These are phyloP conservation scores for Synanthedon tipuliformis DNA, from an alignment of 2,888 invertebrate genomes.

Conservation along the genomic window DNA sequence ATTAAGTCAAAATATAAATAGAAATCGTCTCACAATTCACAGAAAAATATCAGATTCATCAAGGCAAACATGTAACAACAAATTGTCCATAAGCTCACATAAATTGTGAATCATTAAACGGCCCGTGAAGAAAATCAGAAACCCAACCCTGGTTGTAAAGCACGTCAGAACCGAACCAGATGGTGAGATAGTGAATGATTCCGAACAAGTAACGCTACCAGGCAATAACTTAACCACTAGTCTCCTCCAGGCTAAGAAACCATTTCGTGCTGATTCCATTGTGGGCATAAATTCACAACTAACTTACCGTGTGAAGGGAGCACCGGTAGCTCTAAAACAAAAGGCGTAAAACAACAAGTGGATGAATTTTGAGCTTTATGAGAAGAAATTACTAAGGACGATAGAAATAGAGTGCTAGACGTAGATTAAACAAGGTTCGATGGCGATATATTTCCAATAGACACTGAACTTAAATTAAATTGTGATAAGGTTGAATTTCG, in stretches of 20 bases:
- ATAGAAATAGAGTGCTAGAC: slow-evolving; percentile 23
- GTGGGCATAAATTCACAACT: slow-evolving; percentile 41
- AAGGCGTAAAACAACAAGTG: slow-evolving; percentile 13
- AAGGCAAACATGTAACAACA: slow-evolving; percentile 11
- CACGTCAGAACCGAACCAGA: slow-evolving; percentile 45
- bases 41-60: slow-evolving; percentile 9
- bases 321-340: slow-evolving; percentile 32
- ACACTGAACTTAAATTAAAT: slow-evolving; percentile 12
- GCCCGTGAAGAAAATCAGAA: slow-evolving; percentile 26
- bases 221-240: slow-evolving; percentile 39
- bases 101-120: slow-evolving; percentile 46
- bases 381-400: slow-evolving; percentile 19
- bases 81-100: slow-evolving; percentile 26
- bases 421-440: slow-evolving; percentile 17
- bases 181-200: slow-evolving; percentile 52
- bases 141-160: slow-evolving; percentile 44
- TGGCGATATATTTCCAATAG: slow-evolving; percentile 3
- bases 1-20: no score
- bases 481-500: slow-evolving; percentile 18
- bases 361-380: slow-evolving; percentile 29
- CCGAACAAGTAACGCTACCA: slow-evolving; percentile 42
- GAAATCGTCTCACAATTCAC: slow-evolving; percentile 4
- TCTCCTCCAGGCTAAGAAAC: slow-evolving; percentile 39
- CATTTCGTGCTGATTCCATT: slow-evolving; percentile 45
- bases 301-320: slow-evolving; percentile 31